phyloP scores from a whole-genome alignment of 2,888 invertebrate genomes.

The Eristalis tenax region DNA sequence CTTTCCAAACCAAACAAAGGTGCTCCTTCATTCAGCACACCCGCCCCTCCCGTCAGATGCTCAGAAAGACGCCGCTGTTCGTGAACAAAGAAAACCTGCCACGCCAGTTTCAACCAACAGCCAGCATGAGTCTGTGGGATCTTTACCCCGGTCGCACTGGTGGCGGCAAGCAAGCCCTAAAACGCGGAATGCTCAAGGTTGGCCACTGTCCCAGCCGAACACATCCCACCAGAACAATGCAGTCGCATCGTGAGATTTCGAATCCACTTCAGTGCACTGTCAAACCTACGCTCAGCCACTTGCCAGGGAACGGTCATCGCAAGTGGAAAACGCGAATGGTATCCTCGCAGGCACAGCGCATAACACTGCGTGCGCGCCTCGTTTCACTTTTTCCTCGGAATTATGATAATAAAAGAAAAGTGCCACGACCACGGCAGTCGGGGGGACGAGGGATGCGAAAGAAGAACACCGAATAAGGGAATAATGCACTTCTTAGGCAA shows the following conservation, averaged over 20 bases:
- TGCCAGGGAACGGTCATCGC: not conserved
- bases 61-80: too few relatives aligned
- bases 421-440: not conserved
- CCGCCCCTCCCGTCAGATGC: too few relatives aligned
- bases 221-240: too few relatives aligned
- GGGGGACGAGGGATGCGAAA: not conserved
- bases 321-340: not conserved
- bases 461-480: not conserved
- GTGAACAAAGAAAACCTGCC: too few relatives aligned
- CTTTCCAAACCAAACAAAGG: too few relatives aligned
- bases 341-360: not conserved
- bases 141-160: too few relatives aligned
- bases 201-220: too few relatives aligned
- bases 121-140: too few relatives aligned
- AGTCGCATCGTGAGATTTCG: not conserved
- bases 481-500: not conserved
- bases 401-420: slow-evolving; percentile 25
- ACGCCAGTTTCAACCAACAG: too few relatives aligned
- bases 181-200: too few relatives aligned
- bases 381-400: slow-evolving; percentile 7
- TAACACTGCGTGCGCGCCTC: not conserved
- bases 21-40: too few relatives aligned
- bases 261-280: not conserved
- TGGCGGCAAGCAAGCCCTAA: too few relatives aligned
- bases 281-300: not conserved